Base-by-base conservation (phyloP, 2,113 vertebrate species). In the Nibea coibor region DNA sequence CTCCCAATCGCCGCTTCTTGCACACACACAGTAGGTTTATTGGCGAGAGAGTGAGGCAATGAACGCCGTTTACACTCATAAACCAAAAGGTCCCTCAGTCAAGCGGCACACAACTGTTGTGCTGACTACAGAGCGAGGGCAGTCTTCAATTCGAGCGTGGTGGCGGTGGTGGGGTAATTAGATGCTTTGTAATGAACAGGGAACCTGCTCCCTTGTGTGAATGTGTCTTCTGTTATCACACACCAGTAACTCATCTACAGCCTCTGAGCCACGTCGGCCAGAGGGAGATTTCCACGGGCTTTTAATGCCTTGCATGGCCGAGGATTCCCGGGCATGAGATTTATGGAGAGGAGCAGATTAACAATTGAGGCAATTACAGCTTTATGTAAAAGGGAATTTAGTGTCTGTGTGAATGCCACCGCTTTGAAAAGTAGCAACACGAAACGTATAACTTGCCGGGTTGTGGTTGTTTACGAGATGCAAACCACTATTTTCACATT, bases 161-260 rank as follows among this genome's bases (percentile, higher is more conserved):
- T 16, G 45, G 42, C 14, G 45, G 24, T n/a, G 48, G 64, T 10
- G 59, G 54, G 53, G 26, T 87, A 89, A 89, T 88, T 81, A 88
- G 68, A 72, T 31, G 66, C 64, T 80, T 71, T 78, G 71, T 63
- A 54, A 77, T 62, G 64, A 87, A 82, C 75, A 61, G 53, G 20
- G 65, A 61, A 75, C 48, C 62, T 17, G 20, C 35, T 75, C 78
- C 85, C 78, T 12, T 17, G 85, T 82, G 75, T 57, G 31, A 50
- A 57, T 35, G 57, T 31, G 69, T 77, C 80, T 74, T 72, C 62
- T 71, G 54, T 53, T 43, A 62, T 58, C 56, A 80, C 53, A 80
- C 73, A 58, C 61, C 71, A 79, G 70, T 57, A 66, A 72, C 70
- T 85, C 82, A 62, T 70, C 42, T 10, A 10, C 65, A 64, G 72